Percentiles rank a stretch among this genome's conserved stretches.
Evolutionary conservation across 2,113 vertebrate species (phyloP).

Genomic region (Cyrtonyx montezumae): DNA sequence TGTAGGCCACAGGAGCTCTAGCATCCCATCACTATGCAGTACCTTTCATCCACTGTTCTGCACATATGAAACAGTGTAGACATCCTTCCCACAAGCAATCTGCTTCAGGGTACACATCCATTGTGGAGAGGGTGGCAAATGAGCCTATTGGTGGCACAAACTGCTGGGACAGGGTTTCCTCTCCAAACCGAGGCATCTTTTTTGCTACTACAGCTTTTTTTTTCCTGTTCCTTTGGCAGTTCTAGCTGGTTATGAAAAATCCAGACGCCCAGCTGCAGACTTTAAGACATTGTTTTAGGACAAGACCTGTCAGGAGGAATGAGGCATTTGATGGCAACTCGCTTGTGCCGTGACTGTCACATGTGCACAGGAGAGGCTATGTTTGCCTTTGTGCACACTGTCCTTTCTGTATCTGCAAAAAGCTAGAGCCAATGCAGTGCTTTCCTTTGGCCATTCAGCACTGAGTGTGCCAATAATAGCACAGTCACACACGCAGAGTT

Average conservation of each 20-base stretch:
- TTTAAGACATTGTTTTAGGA: constrained; percentile 30
- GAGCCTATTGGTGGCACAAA: background rate
- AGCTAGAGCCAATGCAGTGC: background rate
- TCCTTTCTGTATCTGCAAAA: constrained; percentile 27
- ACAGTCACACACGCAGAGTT: background rate
- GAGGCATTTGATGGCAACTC: background rate
- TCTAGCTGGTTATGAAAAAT: background rate
- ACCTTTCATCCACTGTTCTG: background rate
- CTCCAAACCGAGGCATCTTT: background rate
- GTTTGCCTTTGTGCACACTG: constrained; percentile 54
- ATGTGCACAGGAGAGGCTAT: constrained; percentile 23
- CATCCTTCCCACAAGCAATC: background rate
- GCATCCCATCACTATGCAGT: background rate
- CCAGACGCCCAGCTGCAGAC: constrained; percentile 5
- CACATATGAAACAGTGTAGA: background rate
- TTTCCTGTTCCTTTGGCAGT: constrained; percentile 35
- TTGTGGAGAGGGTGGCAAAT: background rate
- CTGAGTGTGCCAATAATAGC: background rate
- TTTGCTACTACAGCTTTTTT: constrained; percentile 7
- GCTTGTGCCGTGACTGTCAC: constrained; percentile 3
- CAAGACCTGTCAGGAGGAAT: constrained; percentile 26
- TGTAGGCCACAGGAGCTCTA: background rate
- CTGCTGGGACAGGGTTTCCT: background rate
- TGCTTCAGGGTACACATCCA: background rate
- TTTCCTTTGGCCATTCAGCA: constrained; percentile 35